Conservation (phyloP, 2,113 vertebrate species). For the Lophotis ruficrista region DNA sequence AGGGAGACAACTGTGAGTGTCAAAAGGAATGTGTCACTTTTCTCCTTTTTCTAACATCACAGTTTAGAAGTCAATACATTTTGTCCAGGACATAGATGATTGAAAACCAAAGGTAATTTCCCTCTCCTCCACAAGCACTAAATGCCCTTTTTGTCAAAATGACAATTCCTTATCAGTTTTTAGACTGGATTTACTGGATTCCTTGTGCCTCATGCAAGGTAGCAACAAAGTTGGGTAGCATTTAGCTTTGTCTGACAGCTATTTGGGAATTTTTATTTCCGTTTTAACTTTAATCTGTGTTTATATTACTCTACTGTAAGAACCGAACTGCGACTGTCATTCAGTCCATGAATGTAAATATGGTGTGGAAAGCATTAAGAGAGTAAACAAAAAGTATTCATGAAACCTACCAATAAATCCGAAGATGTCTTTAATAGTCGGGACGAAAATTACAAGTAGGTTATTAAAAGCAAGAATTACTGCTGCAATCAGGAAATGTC, state of each 20-base stretch:
- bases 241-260: not conserved
- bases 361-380: not conserved
- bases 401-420: constrained; percentile 93
- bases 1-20: not conserved
- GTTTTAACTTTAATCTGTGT: not conserved
- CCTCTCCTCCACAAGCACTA: not conserved
- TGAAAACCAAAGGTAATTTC: not conserved
- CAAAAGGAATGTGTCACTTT: not conserved
- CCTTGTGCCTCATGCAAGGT: not conserved
- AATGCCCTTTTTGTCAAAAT: not conserved
- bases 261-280: not conserved
- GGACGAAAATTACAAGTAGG: constrained; percentile 94
- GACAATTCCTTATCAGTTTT: not conserved
- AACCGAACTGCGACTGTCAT: not conserved
- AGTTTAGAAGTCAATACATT: not conserved
- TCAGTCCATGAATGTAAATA: not conserved
- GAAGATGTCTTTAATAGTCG: constrained; percentile 96
- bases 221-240: not conserved
- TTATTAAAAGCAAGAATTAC: constrained; percentile 87
- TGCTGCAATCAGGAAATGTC: constrained; percentile 88
- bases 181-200: not conserved
- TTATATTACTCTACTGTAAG: not conserved
- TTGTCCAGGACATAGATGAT: not conserved
- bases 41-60: not conserved
- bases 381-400: not conserved